These are phyloP conservation scores for Holotrichia oblita DNA, from an alignment of 1,140 invertebrate genomes.

Conservation along the genomic window DNA sequence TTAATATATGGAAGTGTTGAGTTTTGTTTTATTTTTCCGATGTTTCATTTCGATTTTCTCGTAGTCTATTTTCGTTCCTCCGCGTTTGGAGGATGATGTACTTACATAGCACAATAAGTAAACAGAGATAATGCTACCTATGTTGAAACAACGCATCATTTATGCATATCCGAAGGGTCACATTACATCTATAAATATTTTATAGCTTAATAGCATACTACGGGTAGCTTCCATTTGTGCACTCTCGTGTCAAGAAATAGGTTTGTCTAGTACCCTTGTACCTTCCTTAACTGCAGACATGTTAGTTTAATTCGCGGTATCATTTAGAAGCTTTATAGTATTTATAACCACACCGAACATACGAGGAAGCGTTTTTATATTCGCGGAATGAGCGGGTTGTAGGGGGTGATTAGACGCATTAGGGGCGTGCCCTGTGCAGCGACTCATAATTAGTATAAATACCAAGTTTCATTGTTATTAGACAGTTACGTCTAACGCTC, in stretches of 20 bases:
- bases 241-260: neutral
- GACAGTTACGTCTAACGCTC: too few relatives aligned
- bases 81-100: neutral
- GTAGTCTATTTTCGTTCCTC: neutral
- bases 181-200: neutral
- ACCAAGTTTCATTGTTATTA: too few relatives aligned
- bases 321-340: too few relatives aligned
- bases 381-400: too few relatives aligned
- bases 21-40: neutral
- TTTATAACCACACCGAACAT: too few relatives aligned
- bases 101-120: neutral
- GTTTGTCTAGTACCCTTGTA: too few relatives aligned
- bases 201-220: neutral
- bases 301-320: too few relatives aligned
- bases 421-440: too few relatives aligned
- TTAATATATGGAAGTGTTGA: neutral
- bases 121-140: neutral
- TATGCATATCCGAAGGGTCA: neutral
- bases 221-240: constrained; percentile 3
- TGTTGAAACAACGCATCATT: neutral
- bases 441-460: too few relatives aligned
- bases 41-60: neutral
- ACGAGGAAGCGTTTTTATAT: too few relatives aligned
- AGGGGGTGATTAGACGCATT: too few relatives aligned
- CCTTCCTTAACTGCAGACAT: too few relatives aligned